These are phyloP conservation scores for Heliconius nattereri DNA, from an alignment of 1,140 invertebrate genomes.

Conservation along the genomic window DNA sequence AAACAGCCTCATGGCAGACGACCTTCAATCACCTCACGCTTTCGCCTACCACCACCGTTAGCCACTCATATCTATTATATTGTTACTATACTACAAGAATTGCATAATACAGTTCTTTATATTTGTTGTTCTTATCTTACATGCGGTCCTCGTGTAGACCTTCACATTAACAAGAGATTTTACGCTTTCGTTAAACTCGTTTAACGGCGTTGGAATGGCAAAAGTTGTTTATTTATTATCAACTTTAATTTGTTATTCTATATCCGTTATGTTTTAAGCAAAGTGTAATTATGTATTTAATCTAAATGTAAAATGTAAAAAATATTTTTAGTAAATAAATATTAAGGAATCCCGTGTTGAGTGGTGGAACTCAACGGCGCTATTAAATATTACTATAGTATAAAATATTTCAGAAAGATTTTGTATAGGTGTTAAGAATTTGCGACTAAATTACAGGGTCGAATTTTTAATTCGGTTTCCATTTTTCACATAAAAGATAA, in stretches of 20 bases:
- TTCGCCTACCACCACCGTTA: constrained; percentile 68
- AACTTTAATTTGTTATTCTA: neutral
- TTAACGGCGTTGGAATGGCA: neutral
- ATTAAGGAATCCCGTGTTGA: no score
- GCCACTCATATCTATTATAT: constrained; percentile 55
- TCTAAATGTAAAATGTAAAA: no score
- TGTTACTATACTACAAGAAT: constrained; percentile 54
- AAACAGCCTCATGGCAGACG: constrained; percentile 36
- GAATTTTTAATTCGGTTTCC: no score
- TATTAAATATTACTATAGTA: no score
- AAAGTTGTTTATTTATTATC: neutral
- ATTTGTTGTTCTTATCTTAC: neutral
- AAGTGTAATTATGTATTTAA: no score
- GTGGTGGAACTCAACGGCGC: no score
- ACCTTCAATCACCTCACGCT: constrained; percentile 53
- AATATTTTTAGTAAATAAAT: no score
- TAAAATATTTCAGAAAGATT: no score
- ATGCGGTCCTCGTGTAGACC: constrained; percentile 11
- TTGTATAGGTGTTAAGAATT: no score
- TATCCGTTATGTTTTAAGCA: neutral
- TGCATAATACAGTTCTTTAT: constrained; percentile 43
- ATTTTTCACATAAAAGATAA: no score
- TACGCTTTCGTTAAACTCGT: constrained; percentile 14
- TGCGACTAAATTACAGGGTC: no score
- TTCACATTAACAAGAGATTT: constrained; percentile 21